Evolutionary conservation across 2,113 vertebrate genomes (phyloP), one percentile per base, ranked within the genome.

Genomic region (Mesoclemmys tuberculata): DNA sequence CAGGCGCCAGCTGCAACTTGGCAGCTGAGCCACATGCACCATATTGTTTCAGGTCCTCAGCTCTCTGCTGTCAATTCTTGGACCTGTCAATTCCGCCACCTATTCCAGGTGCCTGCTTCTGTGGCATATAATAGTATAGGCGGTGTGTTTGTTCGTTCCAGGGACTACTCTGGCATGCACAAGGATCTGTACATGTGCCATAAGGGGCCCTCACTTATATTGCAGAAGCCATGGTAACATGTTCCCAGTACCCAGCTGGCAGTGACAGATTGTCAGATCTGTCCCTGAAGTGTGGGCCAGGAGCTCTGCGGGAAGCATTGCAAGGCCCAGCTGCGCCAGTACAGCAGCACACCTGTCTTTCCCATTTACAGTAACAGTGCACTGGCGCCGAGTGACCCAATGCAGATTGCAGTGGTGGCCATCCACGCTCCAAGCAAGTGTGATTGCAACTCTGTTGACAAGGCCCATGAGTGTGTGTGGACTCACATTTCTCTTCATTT

Each of bases 131-230:
- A 38, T 2, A 55, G 2, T 21, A 81, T 77, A 41, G 48, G 11
- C 2, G 75, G 26, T 5, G 10, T 5, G 18, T 71, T 71, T 89
- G 75, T 52, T 27, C 2, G 19, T 85, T 61, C 44, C 58, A 84
- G 35, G 5, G 2, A 10, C 85, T 48, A 8, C 44, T 48, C 44
- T 75, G 79, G 2, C 27, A 90, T 51, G 48, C 44, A 81, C 77
- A 48, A 38, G n/a, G 82, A 44, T 91, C 75, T 54, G 8, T 38
- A 51, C 13, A 4, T 52, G 44, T 3, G 64, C 29, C 21, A 41
- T 27, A 56, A 87, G 79, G 88, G 87, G 14, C 84, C 21, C 44
- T 54, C 16, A 5, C 44, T 71, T 29, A 56, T 95, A 94, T 86
- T 89, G 84, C 16, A 84, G 87, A 89, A 87, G 11, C 51, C 21